Evolutionary conservation across 2,113 vertebrate genomes (phyloP), one percentile per base, ranked within the genome.

Genomic region (Lathamus discolor): DNA sequence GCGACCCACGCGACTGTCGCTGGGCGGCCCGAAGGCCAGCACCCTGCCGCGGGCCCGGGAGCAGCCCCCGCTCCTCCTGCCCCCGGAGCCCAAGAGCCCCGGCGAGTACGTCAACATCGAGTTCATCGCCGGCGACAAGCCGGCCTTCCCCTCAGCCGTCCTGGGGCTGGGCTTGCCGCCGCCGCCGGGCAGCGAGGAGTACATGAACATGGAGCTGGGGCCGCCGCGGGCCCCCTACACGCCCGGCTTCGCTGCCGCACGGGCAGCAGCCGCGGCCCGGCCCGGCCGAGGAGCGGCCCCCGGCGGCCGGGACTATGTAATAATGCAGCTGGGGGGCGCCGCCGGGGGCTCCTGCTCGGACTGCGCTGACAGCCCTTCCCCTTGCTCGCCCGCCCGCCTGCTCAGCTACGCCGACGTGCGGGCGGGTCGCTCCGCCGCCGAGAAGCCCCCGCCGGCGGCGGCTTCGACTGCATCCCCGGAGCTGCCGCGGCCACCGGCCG

Each of bases 101-200:
- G 99, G 98, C 28, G 99, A 99, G 69, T 99, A 99, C 62, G 98
- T 99, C 68, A 98, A 99, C 93, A 99, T 99, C 52, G 98, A 99
- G 80, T 99, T 99, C 79, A 95, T 94, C 67, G 96, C 93, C 29
- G 77, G 87, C n/a, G 97, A 98, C 20, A 98, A 98, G 93, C 93
- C 97, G 1, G 96, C 96, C 78, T 98, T 98, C 61, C 94, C 96
- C 17, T 74, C 95, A 0, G 24, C 93, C n/a, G 77, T 62, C 24
- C 78, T 95, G 63, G 70, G 95, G 37, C 95, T 54, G 73, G 86
- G 95, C 39, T 92, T 94, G 6, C 93, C 97, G 69, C 91, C 52
- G 78, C 95, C 97, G 91, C 54, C 96, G 46, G 95, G 94, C 92
- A 76, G 97, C 67, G 86, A 93, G 92, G 98, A 99, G 37, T 99